These are phyloP conservation scores for Ageneiosus marmoratus DNA, from an alignment of 2,113 vertebrate species.

Conservation along the genomic window DNA sequence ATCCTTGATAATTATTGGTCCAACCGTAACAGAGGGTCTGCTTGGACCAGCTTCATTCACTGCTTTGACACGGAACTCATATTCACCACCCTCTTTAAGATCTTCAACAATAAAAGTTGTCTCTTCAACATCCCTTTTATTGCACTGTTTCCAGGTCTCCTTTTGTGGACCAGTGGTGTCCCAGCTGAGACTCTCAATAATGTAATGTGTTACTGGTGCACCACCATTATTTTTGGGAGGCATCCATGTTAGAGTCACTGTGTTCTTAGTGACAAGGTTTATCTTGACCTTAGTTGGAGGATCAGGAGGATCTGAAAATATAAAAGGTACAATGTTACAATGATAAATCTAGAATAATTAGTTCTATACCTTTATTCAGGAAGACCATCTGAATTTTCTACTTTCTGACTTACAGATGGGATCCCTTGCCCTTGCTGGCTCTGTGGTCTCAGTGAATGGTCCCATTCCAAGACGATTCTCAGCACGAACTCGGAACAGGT, in stretches of 20 bases:
- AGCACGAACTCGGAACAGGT: conserved; percentile 91
- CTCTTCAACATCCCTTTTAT: conserved; percentile 86
- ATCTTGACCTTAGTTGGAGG: conserved; percentile 92
- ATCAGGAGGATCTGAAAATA: conserved; percentile 85
- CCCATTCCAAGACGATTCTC: conserved; percentile 94
- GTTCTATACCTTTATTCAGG: background rate
- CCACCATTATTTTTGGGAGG: conserved; percentile 95
- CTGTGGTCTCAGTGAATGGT: conserved; percentile 84
- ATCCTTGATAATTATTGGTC: conserved; percentile 90
- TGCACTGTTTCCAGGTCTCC: conserved; percentile 96
- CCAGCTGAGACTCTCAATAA: conserved; percentile 91
- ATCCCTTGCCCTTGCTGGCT: conserved; percentile 87
- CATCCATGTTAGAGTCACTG: conserved; percentile 88
- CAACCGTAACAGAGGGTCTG: conserved; percentile 87
- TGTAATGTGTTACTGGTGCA: conserved; percentile 93
- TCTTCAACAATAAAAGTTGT: conserved; percentile 85
- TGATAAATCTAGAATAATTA: background rate
- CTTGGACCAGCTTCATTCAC: conserved; percentile 94
- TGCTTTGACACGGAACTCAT: conserved; percentile 97
- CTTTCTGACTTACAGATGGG: conserved; percentile 85
- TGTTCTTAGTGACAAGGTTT: conserved; percentile 89
- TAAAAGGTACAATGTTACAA: background rate
- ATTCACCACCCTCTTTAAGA: conserved; percentile 88
- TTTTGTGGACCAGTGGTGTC: conserved; percentile 91
- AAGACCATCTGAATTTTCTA: background rate